phyloP scores from a whole-genome alignment of 1,140 invertebrate species.

The Bombus impatiens region DNA sequence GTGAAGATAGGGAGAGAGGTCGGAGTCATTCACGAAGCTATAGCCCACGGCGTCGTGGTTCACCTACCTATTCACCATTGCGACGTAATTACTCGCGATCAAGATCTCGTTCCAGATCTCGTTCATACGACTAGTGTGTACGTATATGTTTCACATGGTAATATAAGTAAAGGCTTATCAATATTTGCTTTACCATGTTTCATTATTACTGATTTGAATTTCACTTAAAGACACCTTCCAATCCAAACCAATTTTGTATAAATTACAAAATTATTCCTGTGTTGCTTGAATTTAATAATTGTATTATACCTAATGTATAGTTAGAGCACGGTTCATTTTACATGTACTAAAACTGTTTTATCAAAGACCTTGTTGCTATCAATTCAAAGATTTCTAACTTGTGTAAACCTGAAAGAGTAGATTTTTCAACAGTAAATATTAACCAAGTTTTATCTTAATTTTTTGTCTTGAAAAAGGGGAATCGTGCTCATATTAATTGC shows the following conservation, averaged over 20 bases:
- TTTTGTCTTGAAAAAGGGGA: conserved; percentile 47
- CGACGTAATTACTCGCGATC: conserved; percentile 91
- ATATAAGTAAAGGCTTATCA: conserved; percentile 70
- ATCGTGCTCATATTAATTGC: conserved; percentile 60
- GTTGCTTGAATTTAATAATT: conserved; percentile 56
- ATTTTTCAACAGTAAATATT: conserved; percentile 30
- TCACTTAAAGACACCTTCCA: conserved; percentile 58
- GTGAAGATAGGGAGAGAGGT: conserved; percentile 84
- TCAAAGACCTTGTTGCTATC: conserved; percentile 25
- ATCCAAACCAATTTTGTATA: conserved; percentile 59
- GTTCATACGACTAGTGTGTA: conserved; percentile 82
- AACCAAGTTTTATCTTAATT: conserved; percentile 21
- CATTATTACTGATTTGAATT: conserved; percentile 70
- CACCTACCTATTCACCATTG: conserved; percentile 93
- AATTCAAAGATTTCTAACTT: conserved; percentile 32
- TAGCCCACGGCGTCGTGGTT: conserved; percentile 91
- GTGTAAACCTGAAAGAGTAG: conserved; percentile 19
- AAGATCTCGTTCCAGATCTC: conserved; percentile 87
- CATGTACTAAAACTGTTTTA: conserved; percentile 35
- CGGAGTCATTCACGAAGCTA: conserved; percentile 89
- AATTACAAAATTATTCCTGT: conserved; percentile 50
- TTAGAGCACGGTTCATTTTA: conserved; percentile 61
- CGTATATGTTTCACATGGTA: conserved; percentile 78
- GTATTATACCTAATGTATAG: conserved; percentile 58
- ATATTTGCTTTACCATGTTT: conserved; percentile 70